Evolutionary conservation across 2,797 vertebrate species (phyloP).

Genomic region (Eurystomus glaucurus): DNA sequence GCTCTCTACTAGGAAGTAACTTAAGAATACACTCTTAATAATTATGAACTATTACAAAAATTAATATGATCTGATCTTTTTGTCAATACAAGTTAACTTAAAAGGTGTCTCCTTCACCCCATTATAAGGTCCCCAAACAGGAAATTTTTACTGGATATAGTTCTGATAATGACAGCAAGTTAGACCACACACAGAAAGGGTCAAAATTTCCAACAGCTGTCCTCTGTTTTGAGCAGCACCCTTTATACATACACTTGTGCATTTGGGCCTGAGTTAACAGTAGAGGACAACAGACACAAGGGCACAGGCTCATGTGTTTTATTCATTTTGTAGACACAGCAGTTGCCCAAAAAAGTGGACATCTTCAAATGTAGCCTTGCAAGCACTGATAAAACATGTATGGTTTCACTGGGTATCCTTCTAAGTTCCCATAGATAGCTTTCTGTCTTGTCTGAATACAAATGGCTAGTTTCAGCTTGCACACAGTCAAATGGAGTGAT

Average conservation of each 20-base stretch:
- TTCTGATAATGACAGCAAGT: conserved; percentile 45
- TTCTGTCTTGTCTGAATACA: not conserved
- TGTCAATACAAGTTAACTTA: conserved; percentile 26
- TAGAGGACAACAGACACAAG: not conserved
- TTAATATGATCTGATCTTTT: conserved; percentile 69
- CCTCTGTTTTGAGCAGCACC: not conserved
- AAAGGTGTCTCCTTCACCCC: conserved; percentile 29
- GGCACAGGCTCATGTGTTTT: not conserved
- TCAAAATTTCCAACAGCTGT: not conserved
- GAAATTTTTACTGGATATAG: conserved; percentile 34
- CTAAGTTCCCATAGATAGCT: not conserved
- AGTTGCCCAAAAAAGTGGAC: not conserved
- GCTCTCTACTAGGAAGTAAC: conserved; percentile 56
- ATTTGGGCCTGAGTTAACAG: not conserved
- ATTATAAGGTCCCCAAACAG: not conserved
- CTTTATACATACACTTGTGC: not conserved
- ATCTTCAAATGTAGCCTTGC: not conserved
- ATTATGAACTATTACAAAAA: conserved; percentile 71
- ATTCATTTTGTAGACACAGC: not conserved
- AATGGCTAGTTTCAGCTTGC: not conserved
- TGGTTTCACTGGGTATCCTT: not conserved
- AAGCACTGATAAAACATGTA: not conserved
- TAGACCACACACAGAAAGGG: conserved; percentile 17
- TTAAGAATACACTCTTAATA: conserved; percentile 74
- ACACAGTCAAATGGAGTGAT: not conserved